Base-by-base conservation (phyloP, 2,797 vertebrate species). In the Clarias pachynema region DNA sequence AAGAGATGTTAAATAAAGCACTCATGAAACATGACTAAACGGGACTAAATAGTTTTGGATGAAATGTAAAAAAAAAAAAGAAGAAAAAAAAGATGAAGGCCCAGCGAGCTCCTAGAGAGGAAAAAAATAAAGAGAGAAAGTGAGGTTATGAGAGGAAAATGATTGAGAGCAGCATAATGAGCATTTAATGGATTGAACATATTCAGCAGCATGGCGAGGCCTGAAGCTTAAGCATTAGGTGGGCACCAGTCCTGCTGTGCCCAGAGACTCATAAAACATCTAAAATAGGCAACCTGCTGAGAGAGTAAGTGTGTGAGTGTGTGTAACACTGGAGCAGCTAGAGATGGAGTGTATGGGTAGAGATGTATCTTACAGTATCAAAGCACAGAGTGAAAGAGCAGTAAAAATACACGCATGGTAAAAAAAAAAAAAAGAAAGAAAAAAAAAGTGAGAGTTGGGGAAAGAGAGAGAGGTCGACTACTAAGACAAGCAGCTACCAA, bases 191-290 rank as follows among this genome's bases (percentile, higher is more conserved):
- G 56, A 62, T 83, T 68, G 83, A 83, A 63, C 53, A n/a, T 74
- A 73, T 81, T 85, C 78, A 82, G 80, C 80, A 86, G 65, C 62
- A 60, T 82, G 49, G 70, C 24, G 37, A 78, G 40, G 85, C 85
- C 80, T 79, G 65, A 78, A 79, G 85, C 73, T 62, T 34, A 86
- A 56, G 63, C 81, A 83, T 79, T 83, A 86, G 74, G 40, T 86
- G 66, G 81, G 74, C 65, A 80, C 85, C 81, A 86, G 82, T 63
- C 59, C 62, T 83, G 68, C 75, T 83, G 68, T 73, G 75, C 75
- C 49, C 34, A 59, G 56, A 86, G 79, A 59, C 70, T 79, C 53
- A 60, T 86, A 86, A 86, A 83, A 80, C 57, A 63, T 70, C 65
- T 79, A 82, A 86, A 86, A 75, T 74, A 69, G 85, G 85, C 81